Percentiles rank a stretch among this genome's conserved stretches.
Evolutionary conservation across 1,140 invertebrate species (phyloP).

Genomic region (Phortica variegata): DNA sequence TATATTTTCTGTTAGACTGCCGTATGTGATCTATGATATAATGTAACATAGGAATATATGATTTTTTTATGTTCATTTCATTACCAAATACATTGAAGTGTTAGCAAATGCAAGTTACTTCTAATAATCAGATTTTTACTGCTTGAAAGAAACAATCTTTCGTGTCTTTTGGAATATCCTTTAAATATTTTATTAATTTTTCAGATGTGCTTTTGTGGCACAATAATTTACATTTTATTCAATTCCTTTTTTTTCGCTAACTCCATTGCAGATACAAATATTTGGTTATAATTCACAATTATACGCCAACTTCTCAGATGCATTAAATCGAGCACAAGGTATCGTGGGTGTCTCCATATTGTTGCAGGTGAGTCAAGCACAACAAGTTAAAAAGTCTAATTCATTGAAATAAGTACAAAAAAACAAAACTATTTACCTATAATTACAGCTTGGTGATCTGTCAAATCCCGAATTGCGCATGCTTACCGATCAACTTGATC

Average conservation of each 20-base stretch:
- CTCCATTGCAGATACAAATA: constrained; percentile 77
- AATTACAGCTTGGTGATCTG: constrained; percentile 73
- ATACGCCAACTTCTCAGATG: constrained; percentile 88
- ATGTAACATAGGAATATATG: too few species aligned
- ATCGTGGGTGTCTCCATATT: constrained; percentile 85
- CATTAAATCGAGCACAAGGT: constrained; percentile 83
- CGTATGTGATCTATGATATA: too few species aligned
- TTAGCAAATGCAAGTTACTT: too few species aligned
- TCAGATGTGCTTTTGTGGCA: background rate
- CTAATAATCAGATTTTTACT: too few species aligned
- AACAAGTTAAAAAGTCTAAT: background rate
- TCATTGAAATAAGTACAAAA: constrained; percentile 32
- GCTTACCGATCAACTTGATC: constrained; percentile 83
- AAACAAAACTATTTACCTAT: background rate
- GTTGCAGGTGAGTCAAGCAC: constrained; percentile 69
- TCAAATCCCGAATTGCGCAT: constrained; percentile 84
- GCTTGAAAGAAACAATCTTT: constrained; percentile 10
- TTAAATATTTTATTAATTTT: background rate
- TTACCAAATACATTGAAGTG: background rate
- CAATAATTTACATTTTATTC: constrained; percentile 3
- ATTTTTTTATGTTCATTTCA: too few species aligned
- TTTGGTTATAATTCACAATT: constrained; percentile 92
- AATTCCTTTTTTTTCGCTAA: constrained; percentile 57
- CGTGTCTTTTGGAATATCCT: background rate
- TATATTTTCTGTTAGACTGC: too few species aligned